phyloP scores from a whole-genome alignment of 2,113 vertebrate species.

The Neotoma lepida region DNA sequence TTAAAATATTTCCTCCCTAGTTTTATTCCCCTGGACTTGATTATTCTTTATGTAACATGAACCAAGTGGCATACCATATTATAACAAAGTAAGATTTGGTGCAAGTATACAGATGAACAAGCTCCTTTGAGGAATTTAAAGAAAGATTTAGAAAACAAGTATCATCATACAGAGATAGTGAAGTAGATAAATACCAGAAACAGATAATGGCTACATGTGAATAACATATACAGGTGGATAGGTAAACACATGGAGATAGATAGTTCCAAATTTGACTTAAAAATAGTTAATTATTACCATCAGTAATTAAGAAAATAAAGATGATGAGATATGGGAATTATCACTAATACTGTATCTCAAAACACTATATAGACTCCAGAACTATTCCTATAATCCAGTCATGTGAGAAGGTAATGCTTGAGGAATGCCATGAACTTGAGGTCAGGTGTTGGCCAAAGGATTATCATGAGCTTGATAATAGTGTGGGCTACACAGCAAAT shows the following conservation, averaged over 20 bases:
- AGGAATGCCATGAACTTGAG: neutral
- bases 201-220: neutral
- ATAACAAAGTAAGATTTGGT: neutral
- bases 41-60: neutral
- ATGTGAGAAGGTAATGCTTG: no score
- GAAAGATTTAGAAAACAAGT: neutral
- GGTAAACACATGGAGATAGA: neutral
- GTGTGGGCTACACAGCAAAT: neutral
- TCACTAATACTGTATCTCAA: neutral
- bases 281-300: neutral
- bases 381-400: neutral
- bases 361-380: neutral
- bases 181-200: neutral
- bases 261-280: neutral
- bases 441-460: neutral
- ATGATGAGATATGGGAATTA: neutral
- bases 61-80: neutral
- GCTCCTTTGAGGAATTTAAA: neutral
- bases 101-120: neutral
- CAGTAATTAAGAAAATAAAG: neutral
- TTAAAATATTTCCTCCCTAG: neutral
- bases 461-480: neutral
- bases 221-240: no score
- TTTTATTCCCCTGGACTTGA: neutral
- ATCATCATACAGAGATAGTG: neutral